Evolutionary conservation across 2,113 vertebrate species (phyloP), one percentile per base, ranked within the genome.

Genomic region (Nanger granti): DNA sequence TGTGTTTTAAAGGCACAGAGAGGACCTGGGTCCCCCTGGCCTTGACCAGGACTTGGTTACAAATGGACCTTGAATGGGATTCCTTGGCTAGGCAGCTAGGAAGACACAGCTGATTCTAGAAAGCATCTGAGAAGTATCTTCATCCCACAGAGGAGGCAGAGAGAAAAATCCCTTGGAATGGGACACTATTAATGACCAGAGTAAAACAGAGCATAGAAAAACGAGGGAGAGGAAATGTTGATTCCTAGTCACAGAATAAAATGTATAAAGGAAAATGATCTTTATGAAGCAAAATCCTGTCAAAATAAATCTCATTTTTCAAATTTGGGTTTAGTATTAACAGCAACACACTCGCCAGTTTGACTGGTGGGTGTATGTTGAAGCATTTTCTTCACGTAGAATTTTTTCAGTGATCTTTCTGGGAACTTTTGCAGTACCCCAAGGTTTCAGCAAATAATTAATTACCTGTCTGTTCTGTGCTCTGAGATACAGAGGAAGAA

Each of bases 351-450:
- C 15, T 76, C 2, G 2, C 55, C 20, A n/a, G 9, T 92, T 82
- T 31, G n/a, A 60, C 66, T 95, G 79, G 79, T 82, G 59, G 12
- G 22, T 22, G 1, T 59, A 29, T 88, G 34, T 73, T 73, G 54
- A 96, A 95, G 24, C 14, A 54, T 29, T 97, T 93, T 93, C 24
- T 89, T 66, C 41, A 64, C 49, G 64, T 82, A 76, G 26, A 88
- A 91, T 66, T 84, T 79, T 34, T 41, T 64, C 49, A 60, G 34
- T 59, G 83, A 88, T 76, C 47, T 93, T 93, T 94, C n/a, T n/a
- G 64, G 10, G n/a, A 85, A 29, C 59, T 84, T 89, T 79, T 69
- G 59, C 37, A 31, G 7, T 55, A 91, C 14, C 29, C 17, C 6
- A 69, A 84, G 31, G 6, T 91, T 80, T 94, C 52, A 64, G 28